phyloP scores from a whole-genome alignment of 2,113 vertebrate genomes.

The Heterochromis multidens region DNA sequence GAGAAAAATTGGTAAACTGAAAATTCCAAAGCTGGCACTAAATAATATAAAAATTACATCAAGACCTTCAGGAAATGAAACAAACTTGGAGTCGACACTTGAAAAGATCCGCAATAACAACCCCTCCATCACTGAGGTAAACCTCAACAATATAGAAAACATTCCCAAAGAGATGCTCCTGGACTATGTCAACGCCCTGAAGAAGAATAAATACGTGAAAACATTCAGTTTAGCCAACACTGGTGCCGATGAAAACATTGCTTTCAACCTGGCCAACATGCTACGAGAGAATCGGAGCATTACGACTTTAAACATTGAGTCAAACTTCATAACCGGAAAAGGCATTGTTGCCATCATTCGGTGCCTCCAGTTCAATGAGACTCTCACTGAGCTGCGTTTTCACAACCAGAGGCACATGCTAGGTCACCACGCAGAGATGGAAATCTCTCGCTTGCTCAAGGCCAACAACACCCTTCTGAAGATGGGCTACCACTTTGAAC shows the following conservation, averaged over 20 bases:
- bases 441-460: conserved; percentile 91
- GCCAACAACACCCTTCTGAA: conserved; percentile 93
- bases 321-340: conserved; percentile 91
- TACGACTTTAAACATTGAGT: conserved; percentile 89
- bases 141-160: conserved; percentile 99
- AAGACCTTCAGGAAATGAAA: conserved; percentile 94
- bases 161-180: conserved; percentile 94
- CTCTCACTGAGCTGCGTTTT: conserved; percentile 91
- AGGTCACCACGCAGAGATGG: conserved; percentile 96
- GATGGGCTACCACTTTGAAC: conserved; percentile 96
- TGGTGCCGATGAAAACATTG: conserved; percentile 87
- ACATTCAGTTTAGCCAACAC: conserved; percentile 92
- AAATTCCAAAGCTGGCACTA: conserved; percentile 84
- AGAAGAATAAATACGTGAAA: conserved; percentile 90
- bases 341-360: conserved; percentile 92
- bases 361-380: conserved; percentile 97
- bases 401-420: conserved; percentile 98
- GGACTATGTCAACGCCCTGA: conserved; percentile 89
- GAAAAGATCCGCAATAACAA: conserved; percentile 86
- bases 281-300: conserved; percentile 93
- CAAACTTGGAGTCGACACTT: conserved; percentile 89
- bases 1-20: conserved; percentile 86
- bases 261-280: conserved; percentile 91
- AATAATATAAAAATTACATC: conserved; percentile 90
- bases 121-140: conserved; percentile 86